These are phyloP conservation scores for Ibidorhyncha struthersii DNA, from an alignment of 2,113 vertebrate species.

Conservation along the genomic window DNA sequence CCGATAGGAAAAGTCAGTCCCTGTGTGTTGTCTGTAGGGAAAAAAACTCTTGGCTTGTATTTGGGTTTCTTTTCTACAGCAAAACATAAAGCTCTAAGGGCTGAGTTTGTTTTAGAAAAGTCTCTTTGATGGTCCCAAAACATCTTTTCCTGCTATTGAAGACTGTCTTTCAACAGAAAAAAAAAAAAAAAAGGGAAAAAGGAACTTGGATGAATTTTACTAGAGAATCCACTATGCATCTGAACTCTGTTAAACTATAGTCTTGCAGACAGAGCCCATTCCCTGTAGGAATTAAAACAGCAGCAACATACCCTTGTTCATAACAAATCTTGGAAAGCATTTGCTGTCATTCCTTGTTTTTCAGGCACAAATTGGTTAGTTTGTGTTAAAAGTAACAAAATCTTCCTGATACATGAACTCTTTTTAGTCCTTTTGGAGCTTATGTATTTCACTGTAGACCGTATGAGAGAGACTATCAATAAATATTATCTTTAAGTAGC, in stretches of 20 bases:
- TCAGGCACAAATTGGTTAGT: not conserved
- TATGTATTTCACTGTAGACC: not conserved
- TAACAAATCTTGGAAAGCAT: conserved; percentile 13
- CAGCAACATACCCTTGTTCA: not conserved
- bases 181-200: not conserved
- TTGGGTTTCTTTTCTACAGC: conserved; percentile 54
- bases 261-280: conserved; percentile 5
- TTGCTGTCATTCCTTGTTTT: conserved; percentile 4
- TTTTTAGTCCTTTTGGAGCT: not conserved
- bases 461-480: not conserved
- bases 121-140: conserved; percentile 70
- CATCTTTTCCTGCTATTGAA: conserved; percentile 73
- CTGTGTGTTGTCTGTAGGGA: conserved; percentile 17
- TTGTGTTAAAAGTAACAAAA: conserved; percentile 31
- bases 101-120: conserved; percentile 73
- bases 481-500: conserved; percentile 55
- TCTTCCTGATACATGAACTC: not conserved
- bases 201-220: conserved; percentile 15
- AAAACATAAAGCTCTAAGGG: conserved; percentile 67
- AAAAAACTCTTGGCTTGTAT: conserved; percentile 47
- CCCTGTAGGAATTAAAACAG: conserved; percentile 7
- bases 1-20: not conserved
- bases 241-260: conserved; percentile 14
- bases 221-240: not conserved
- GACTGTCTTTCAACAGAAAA: conserved; percentile 41